These are phyloP conservation scores for Sweltsa coloradensis DNA, from an alignment of 1,140 invertebrate species.

Conservation along the genomic window DNA sequence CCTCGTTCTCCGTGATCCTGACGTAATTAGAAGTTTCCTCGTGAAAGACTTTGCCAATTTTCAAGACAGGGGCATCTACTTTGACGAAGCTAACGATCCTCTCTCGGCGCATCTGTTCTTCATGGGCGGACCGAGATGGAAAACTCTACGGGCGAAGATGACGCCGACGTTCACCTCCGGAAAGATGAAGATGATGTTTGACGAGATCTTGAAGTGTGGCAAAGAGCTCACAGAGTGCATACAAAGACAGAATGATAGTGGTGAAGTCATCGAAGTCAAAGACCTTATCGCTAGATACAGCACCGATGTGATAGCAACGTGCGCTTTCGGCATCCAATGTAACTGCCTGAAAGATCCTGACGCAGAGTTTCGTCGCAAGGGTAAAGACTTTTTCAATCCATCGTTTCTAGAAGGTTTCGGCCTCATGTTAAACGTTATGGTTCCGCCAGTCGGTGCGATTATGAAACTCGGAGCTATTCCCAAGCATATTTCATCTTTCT, in stretches of 20 bases:
- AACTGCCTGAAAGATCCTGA: constrained; percentile 37
- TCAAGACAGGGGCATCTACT: constrained; percentile 25
- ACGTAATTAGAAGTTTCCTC: constrained; percentile 32
- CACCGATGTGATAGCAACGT: constrained; percentile 40
- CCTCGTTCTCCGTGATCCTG: constrained; percentile 23
- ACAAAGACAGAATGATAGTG: constrained; percentile 23
- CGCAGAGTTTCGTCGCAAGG: constrained; percentile 34
- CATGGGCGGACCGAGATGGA: constrained; percentile 25
- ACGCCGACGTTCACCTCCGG: constrained; percentile 28
- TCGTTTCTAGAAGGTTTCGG: constrained; percentile 15
- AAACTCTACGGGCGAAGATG: constrained; percentile 21
- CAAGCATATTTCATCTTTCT: constrained; percentile 26
- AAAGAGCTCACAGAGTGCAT: constrained; percentile 31
- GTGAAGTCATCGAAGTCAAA: constrained; percentile 33
- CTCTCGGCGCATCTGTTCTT: constrained; percentile 16
- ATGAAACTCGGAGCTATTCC: constrained; percentile 8
- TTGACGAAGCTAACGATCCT: constrained; percentile 23
- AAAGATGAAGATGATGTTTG: constrained; percentile 26
- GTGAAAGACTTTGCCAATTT: constrained; percentile 37
- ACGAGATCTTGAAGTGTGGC: constrained; percentile 23
- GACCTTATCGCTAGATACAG: constrained; percentile 34
- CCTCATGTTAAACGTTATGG: constrained; percentile 18
- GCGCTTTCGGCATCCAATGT: constrained; percentile 41
- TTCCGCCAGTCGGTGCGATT: background rate
- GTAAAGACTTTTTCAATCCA: constrained; percentile 24